Evolutionary conservation across 2,113 vertebrate species (phyloP).

Genomic region (Silurus asotus): DNA sequence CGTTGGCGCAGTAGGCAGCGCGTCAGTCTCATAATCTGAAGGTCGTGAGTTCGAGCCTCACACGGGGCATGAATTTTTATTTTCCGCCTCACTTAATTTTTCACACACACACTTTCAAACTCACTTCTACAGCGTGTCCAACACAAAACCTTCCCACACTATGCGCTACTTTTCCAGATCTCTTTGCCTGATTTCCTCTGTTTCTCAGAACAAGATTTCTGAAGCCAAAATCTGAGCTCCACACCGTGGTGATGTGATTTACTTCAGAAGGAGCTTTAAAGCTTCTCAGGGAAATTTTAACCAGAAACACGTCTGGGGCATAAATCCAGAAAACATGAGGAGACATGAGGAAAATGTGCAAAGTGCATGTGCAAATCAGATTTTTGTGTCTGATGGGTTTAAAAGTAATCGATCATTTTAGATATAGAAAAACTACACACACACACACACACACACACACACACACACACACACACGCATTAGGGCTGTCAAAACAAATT

Average conservation of each 20-base stretch:
- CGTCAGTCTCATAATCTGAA: conserved; percentile 54
- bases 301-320: background rate
- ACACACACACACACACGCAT: background rate
- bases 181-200: background rate
- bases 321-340: background rate
- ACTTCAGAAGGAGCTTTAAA: background rate
- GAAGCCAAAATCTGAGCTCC: background rate
- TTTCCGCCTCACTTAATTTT: background rate
- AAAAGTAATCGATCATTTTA: background rate
- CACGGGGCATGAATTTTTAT: conserved; percentile 30
- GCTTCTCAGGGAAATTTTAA: background rate
- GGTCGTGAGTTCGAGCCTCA: conserved; percentile 54
- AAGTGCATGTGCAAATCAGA: background rate
- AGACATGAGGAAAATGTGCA: background rate
- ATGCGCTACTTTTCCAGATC: background rate
- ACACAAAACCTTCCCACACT: background rate
- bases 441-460: conserved; percentile 1
- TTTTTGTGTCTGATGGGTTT: background rate
- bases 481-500: too few relatives aligned
- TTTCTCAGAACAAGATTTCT: background rate
- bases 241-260: background rate
- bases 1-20: conserved; percentile 58
- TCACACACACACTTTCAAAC: background rate
- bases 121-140: background rate
- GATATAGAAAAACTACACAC: background rate